Evolutionary conservation across 2,888 invertebrate species (phyloP), one percentile per base, ranked within the genome.

Genomic region (Megastigmus dorsalis): DNA sequence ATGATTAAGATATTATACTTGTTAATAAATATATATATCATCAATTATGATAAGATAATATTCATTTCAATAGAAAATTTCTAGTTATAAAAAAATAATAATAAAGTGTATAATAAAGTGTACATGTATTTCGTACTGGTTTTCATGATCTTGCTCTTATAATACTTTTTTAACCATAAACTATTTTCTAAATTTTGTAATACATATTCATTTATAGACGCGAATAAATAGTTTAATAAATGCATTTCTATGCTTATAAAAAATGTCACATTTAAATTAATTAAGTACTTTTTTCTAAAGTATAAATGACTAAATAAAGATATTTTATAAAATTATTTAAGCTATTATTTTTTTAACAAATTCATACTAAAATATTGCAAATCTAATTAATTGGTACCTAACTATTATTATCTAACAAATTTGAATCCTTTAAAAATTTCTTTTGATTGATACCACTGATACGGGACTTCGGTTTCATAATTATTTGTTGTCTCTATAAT

Each of bases 401-500:
- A 15, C n/a, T 60, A 76, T 54, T 60, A 80, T 85, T 81, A 86
- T 81, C 83, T 81, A 74, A 79, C 15, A 75, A 80, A 86, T 79
- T 87, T 86, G 55, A 87, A 88, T 60, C 87, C 87, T 77, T 84
- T 87, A 62, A 88, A 83, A 20, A 86, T 78, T 78, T 86, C 84
- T 72, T 75, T 84, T 0, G 87, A 86, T 68, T 87, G 88, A 79
- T 86, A 87, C 88, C 88, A 88, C 30, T 76, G 79, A 75, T 83
- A 86, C 5, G 80, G 74, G 65, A 52, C 45, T 50, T 81, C 65
- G 7, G 28, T 54, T 36, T 54, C 59, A 38, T 38, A 62, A 13
- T 74, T 45, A 33, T 68, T 70, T 13, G 69, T 43, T 23, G 78
- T 68, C 52, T 72, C 72, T 18, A 74, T 43, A 26, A 63, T 54